These are phyloP conservation scores for Pseudorhombus dupliciocellatus DNA, from an alignment of 2,113 vertebrate species.

Conservation along the genomic window DNA sequence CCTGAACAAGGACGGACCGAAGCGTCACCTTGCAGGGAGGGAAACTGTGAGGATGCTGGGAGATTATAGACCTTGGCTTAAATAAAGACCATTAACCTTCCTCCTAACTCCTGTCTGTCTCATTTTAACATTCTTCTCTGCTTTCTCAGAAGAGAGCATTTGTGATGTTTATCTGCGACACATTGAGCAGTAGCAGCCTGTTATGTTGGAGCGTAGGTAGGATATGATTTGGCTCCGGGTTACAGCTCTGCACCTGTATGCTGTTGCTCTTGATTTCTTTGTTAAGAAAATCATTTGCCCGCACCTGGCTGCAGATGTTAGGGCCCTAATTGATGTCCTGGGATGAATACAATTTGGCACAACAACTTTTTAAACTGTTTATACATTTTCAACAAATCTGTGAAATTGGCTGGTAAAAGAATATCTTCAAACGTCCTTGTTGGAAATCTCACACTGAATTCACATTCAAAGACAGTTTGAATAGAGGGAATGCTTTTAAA, in stretches of 20 bases:
- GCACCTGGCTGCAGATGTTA: neutral
- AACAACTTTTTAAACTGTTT: neutral
- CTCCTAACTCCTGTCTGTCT: conserved; percentile 15
- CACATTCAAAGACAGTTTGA: neutral
- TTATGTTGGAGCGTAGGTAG: conserved; percentile 7
- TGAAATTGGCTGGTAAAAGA: neutral
- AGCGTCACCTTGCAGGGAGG: conserved; percentile 1
- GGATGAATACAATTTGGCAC: neutral
- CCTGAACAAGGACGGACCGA: conserved; percentile 30
- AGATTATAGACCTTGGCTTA: conserved; percentile 56
- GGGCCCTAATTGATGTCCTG: neutral
- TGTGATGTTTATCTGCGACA: conserved; percentile 9
- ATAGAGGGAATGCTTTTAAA: neutral
- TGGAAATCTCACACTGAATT: neutral
- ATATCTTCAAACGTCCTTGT: neutral
- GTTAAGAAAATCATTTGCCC: neutral
- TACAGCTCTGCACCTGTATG: conserved; percentile 10
- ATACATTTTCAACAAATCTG: neutral
- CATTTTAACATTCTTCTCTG: conserved; percentile 2
- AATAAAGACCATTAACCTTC: conserved; percentile 51
- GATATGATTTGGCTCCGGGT: conserved; percentile 1
- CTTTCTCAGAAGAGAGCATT: conserved; percentile 15
- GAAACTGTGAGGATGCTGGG: conserved; percentile 29
- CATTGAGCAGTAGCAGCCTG: conserved; percentile 8
- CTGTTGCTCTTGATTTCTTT: conserved; percentile 22